A percentile compares a stretch with the other conserved stretches of the same genome.
Evolutionary conservation across 2,113 vertebrate species (phyloP).

Genomic region (Podarcis muralis): DNA sequence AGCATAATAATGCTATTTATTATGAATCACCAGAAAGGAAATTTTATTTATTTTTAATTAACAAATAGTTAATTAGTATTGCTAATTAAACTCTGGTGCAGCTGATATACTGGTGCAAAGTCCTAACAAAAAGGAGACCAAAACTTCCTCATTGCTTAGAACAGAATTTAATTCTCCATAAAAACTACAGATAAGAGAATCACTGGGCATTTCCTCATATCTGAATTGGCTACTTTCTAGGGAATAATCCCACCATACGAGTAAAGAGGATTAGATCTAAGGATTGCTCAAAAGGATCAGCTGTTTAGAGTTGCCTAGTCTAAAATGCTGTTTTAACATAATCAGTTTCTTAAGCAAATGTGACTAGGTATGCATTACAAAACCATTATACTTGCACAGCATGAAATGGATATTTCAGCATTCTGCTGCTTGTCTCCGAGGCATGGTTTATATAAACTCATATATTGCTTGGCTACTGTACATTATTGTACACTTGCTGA

Average conservation of each 20-base stretch:
- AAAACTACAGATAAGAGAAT: constrained; percentile 18
- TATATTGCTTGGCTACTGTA: not conserved
- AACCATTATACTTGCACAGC: not conserved
- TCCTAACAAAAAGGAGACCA: constrained; percentile 18
- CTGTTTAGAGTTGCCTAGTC: not conserved
- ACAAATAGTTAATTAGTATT: constrained; percentile 9
- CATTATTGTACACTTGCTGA: not conserved
- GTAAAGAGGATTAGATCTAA: not conserved
- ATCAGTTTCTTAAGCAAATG: not conserved
- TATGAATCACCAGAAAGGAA: not conserved
- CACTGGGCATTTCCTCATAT: not conserved
- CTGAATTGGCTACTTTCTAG: not conserved
- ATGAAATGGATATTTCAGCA: too few species aligned
- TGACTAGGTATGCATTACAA: not conserved
- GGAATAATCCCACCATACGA: not conserved
- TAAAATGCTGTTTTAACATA: not conserved
- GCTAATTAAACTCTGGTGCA: constrained; percentile 50
- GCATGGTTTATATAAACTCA: not conserved
- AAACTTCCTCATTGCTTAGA: constrained; percentile 32
- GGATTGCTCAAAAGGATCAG: not conserved
- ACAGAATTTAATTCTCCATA: constrained; percentile 27
- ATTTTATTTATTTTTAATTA: not conserved
- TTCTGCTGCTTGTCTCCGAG: not conserved
- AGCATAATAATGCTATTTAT: not conserved
- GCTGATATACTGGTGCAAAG: constrained; percentile 35